These are phyloP conservation scores for Luidia sarsii DNA, from an alignment of 53 echinoderm and acorn worm genomes.

Conservation along the genomic window DNA sequence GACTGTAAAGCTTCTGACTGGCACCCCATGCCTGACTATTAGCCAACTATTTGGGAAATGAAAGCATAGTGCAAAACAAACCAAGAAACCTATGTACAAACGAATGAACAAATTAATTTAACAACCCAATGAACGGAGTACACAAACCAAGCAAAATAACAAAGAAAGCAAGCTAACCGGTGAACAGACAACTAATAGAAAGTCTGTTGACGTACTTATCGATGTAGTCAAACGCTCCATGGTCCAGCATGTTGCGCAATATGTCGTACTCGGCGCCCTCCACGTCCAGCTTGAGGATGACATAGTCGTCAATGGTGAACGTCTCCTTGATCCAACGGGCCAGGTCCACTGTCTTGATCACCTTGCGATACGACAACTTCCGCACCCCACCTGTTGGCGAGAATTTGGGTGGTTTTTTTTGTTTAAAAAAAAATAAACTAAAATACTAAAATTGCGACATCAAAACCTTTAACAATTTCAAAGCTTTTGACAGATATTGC, in stretches of 20 bases:
- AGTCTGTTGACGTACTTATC: constrained; percentile 41
- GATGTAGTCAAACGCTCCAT: constrained; percentile 55
- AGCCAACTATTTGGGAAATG: too few relatives aligned
- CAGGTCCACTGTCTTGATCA: constrained; percentile 52
- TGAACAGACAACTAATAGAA: background rate
- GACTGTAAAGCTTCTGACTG: too few relatives aligned
- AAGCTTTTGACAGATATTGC: too few relatives aligned
- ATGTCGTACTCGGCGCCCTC: constrained; percentile 70
- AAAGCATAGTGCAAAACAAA: too few relatives aligned
- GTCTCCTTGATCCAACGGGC: constrained; percentile 54
- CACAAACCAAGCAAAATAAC: background rate
- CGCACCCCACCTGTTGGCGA: constrained; percentile 54
- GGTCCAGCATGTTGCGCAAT: constrained; percentile 53
- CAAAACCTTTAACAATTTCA: too few relatives aligned
- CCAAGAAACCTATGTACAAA: too few relatives aligned
- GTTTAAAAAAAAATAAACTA: too few relatives aligned
- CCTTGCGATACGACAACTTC: constrained; percentile 39
- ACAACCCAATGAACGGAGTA: too few relatives aligned
- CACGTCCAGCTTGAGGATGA: constrained; percentile 67
- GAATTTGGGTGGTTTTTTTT: too few relatives aligned
- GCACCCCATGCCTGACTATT: too few relatives aligned
- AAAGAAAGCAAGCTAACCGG: background rate
- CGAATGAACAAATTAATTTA: too few relatives aligned
- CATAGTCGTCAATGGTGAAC: constrained; percentile 47
- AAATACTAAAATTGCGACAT: too few relatives aligned